A percentile compares a stretch with the other conserved stretches of the same genome.
Evolutionary conservation across 2,888 invertebrate species (phyloP).

Genomic region (Aleiodes alternator): DNA sequence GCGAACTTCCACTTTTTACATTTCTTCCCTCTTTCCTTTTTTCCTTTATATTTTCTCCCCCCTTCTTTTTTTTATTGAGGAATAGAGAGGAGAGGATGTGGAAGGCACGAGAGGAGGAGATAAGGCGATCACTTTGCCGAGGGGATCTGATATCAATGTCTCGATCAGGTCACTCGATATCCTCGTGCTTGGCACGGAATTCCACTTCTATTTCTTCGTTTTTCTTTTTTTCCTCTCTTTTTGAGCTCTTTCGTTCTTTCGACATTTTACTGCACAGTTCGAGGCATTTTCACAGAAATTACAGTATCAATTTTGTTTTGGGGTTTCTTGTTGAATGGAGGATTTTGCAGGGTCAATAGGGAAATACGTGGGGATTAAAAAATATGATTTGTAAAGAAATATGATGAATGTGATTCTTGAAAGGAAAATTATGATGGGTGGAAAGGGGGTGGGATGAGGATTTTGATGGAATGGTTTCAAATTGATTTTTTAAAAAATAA

Average conservation of each 20-base stretch:
- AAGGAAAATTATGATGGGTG: too few species aligned
- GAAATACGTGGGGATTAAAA: not conserved
- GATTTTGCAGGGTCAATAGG: not conserved
- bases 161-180: slow-evolving; percentile 57
- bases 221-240: not conserved
- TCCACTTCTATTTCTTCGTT: not conserved
- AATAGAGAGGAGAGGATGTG: slow-evolving; percentile 16
- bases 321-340: not conserved
- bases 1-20: slow-evolving; percentile 55
- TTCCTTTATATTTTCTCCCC: slow-evolving; percentile 36
- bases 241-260: too few species aligned
- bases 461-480: too few species aligned
- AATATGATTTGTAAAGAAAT: too few species aligned
- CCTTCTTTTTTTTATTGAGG: not conserved
- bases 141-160: slow-evolving; percentile 63
- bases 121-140: slow-evolving; percentile 53
- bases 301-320: slow-evolving; percentile 36
- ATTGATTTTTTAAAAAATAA: too few species aligned
- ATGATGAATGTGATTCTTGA: too few species aligned
- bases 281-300: slow-evolving; percentile 30
- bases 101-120: slow-evolving; percentile 38
- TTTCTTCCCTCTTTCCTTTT: not conserved
- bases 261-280: slow-evolving; percentile 39
- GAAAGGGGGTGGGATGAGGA: too few species aligned
- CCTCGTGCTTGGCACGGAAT: slow-evolving; percentile 53